phyloP scores from a whole-genome alignment of 2,797 vertebrate genomes.

The Thalassophryne amazonica region DNA sequence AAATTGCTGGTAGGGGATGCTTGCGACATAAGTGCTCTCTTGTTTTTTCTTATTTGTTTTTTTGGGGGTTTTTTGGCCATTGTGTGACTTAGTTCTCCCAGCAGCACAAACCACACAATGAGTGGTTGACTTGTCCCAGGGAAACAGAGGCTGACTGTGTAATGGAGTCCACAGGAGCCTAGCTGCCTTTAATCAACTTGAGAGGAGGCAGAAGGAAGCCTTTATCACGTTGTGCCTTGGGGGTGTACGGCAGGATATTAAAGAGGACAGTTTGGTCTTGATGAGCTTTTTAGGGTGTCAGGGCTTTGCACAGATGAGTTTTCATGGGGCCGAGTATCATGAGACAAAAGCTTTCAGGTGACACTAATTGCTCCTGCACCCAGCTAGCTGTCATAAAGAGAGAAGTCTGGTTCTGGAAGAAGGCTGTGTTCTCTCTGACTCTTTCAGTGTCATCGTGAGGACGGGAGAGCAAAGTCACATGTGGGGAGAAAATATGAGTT shows the following conservation, averaged over 20 bases:
- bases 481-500: conserved; percentile 33
- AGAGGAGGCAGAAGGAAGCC: conserved; percentile 70
- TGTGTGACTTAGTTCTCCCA: conserved; percentile 2
- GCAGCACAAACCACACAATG: conserved; percentile 4
- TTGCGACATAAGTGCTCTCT: too few species aligned
- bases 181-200: conserved; percentile 71
- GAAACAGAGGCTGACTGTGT: conserved; percentile 43
- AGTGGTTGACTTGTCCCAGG: conserved; percentile 17
- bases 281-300: conserved; percentile 75
- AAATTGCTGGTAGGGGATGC: too few species aligned
- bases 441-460: conserved; percentile 53
- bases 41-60: too few species aligned
- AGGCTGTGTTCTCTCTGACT: conserved; percentile 34
- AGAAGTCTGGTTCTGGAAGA: conserved; percentile 54
- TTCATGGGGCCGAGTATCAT: conserved; percentile 59
- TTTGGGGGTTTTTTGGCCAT: conserved; percentile 10
- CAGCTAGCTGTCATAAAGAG: conserved; percentile 66
- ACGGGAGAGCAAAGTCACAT: conserved; percentile 37
- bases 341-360: conserved; percentile 75
- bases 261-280: conserved; percentile 72
- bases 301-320: conserved; percentile 71
- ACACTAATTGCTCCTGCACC: conserved; percentile 80
- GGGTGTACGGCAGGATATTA: conserved; percentile 70
- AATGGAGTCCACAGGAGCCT: conserved; percentile 53
- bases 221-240: conserved; percentile 60